phyloP scores from a whole-genome alignment of 2,888 invertebrate genomes.

The Abrostola triplasia region DNA sequence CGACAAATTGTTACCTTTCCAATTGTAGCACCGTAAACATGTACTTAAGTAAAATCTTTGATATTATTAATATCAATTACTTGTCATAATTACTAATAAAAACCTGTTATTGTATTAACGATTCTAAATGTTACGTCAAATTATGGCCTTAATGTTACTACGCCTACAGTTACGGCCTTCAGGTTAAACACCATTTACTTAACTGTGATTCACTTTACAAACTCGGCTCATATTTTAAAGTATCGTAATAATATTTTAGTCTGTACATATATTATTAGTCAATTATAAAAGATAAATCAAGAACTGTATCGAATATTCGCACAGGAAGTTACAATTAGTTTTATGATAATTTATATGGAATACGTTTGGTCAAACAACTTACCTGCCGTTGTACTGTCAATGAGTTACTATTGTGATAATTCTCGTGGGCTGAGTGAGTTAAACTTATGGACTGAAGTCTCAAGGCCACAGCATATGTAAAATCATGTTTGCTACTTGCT shows the following conservation, averaged over 20 bases:
- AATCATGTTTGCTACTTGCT: too few relatives aligned
- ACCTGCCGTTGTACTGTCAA: constrained; percentile 57
- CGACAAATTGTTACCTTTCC: constrained; percentile 45
- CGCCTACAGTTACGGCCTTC: constrained; percentile 77
- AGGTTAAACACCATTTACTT: constrained; percentile 79
- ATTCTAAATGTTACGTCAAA: constrained; percentile 65
- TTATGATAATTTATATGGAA: constrained; percentile 59
- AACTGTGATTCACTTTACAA: constrained; percentile 85
- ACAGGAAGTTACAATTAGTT: constrained; percentile 60
- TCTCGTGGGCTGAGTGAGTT: constrained; percentile 34
- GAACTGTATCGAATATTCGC: constrained; percentile 67
- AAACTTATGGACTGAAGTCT: neutral
- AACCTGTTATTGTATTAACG: constrained; percentile 65
- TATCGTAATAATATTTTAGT: constrained; percentile 62
- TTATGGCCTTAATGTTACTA: constrained; percentile 72
- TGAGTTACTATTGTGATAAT: constrained; percentile 47
- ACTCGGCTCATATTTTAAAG: constrained; percentile 75
- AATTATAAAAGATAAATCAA: constrained; percentile 64
- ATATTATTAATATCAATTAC: constrained; percentile 66
- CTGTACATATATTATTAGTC: constrained; percentile 71
- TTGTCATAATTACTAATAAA: constrained; percentile 61
- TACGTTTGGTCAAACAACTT: constrained; percentile 49
- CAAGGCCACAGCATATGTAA: too few relatives aligned
- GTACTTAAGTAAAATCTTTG: constrained; percentile 79
- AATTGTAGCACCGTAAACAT: constrained; percentile 62